Conservation (phyloP, 2,113 vertebrate genomes). For the Hypanus sabinus region DNA sequence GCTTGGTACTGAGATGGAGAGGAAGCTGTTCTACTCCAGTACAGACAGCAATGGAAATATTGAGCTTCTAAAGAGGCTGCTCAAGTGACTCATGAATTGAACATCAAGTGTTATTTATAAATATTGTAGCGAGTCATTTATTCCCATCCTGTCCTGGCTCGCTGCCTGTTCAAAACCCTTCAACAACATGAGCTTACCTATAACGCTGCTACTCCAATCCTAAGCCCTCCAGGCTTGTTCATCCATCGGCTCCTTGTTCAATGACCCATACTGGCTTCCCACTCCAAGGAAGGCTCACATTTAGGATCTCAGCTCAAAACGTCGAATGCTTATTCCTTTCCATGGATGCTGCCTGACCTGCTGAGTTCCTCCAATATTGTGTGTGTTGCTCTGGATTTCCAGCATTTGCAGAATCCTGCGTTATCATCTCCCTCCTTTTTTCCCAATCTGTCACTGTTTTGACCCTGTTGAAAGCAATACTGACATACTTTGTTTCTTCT, state of each 20-base stretch:
- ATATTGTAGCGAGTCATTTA: slow-evolving; percentile 47
- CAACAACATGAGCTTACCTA: background rate
- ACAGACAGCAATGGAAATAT: slow-evolving; percentile 55
- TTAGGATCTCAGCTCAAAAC: no score
- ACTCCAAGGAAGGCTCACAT: background rate
- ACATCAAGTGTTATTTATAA: slow-evolving; percentile 55
- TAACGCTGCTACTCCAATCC: background rate
- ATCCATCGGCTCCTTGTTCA: background rate
- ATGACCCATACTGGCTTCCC: background rate
- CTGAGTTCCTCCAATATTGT: no score
- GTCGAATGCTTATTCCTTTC: no score
- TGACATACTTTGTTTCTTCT: no score
- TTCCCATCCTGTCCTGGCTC: background rate
- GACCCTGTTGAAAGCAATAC: no score
- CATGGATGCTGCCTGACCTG: no score
- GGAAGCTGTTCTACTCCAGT: slow-evolving; percentile 47
- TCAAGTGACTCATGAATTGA: slow-evolving; percentile 73
- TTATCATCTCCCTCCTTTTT: no score
- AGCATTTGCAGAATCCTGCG: no score
- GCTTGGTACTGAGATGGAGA: slow-evolving; percentile 44
- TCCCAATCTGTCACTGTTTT: no score
- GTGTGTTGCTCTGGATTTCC: no score
- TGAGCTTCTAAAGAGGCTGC: slow-evolving; percentile 41
- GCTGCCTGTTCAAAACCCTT: background rate
- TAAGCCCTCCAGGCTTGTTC: background rate